phyloP scores from a whole-genome alignment of 2,797 vertebrate genomes.

The Syngnathus acus region DNA sequence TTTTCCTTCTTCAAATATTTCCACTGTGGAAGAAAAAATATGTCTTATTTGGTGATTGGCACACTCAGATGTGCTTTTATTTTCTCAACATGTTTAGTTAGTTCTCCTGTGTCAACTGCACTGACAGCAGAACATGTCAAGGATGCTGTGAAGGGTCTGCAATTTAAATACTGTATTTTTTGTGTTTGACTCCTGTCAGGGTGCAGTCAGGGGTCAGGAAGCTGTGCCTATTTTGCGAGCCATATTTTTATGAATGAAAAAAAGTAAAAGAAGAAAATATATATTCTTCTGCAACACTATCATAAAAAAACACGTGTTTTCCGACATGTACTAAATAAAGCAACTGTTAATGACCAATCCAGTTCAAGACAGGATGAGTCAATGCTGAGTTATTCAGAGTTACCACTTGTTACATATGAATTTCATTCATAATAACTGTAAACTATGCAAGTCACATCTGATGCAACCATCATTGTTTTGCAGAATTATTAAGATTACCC shows the following conservation, averaged over 20 bases:
- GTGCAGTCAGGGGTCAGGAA: constrained; percentile 61
- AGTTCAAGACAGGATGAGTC: constrained; percentile 41
- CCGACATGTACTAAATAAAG: neutral
- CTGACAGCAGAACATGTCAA: constrained; percentile 64
- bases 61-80: constrained; percentile 51
- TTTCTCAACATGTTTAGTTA: constrained; percentile 58
- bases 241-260: constrained; percentile 34
- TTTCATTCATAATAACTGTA: constrained; percentile 39
- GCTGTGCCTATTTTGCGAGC: constrained; percentile 10
- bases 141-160: constrained; percentile 44
- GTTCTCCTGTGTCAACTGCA: constrained; percentile 53
- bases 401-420: constrained; percentile 8
- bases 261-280: neutral
- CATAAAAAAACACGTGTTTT: neutral
- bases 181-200: constrained; percentile 53
- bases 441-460: constrained; percentile 28
- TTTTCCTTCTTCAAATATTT: constrained; percentile 53
- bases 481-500: constrained; percentile 31
- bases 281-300: neutral
- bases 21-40: constrained; percentile 21
- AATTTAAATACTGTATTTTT: constrained; percentile 6
- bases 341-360: constrained; percentile 5
- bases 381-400: constrained; percentile 32
- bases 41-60: constrained; percentile 52
- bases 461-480: constrained; percentile 35